These are phyloP conservation scores for Megalurothrips usitatus DNA, from an alignment of 2,888 invertebrate species.

Conservation along the genomic window DNA sequence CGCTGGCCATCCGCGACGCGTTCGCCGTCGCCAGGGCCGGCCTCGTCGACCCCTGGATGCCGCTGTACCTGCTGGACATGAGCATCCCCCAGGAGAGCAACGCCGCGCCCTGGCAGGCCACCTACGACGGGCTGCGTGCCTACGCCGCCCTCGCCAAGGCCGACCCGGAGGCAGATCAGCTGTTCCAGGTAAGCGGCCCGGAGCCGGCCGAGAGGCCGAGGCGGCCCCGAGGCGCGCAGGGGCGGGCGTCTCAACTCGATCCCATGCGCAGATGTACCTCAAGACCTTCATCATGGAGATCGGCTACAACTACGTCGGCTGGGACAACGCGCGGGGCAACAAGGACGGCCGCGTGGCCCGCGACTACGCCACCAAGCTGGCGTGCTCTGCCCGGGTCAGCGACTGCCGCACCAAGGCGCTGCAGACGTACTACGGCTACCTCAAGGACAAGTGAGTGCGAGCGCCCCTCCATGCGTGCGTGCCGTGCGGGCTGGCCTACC, in stretches of 20 bases:
- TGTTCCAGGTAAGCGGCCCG: not conserved
- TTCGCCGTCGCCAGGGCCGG: not conserved
- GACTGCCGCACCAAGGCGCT: not conserved
- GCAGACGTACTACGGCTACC: not conserved
- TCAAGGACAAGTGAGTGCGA: not conserved
- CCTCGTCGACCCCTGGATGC: not conserved
- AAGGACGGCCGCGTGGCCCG: not conserved
- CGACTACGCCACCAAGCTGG: not conserved
- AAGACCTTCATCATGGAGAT: not conserved
- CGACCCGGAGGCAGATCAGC: not conserved
- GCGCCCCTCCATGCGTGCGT: no score
- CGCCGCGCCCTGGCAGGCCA: not conserved
- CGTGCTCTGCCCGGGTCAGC: not conserved
- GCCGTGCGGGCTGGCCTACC: no score
- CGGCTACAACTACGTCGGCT: not conserved
- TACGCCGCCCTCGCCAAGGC: not conserved
- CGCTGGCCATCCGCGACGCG: not conserved
- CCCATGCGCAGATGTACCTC: not conserved
- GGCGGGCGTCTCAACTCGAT: not conserved
- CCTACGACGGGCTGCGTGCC: not conserved
- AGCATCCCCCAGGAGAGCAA: not conserved
- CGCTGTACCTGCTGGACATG: not conserved
- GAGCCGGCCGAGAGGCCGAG: not conserved
- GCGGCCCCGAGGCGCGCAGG: not conserved
- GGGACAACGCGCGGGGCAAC: not conserved